phyloP scores from a whole-genome alignment of 1,140 invertebrate genomes.

The Drosophila leontia region DNA sequence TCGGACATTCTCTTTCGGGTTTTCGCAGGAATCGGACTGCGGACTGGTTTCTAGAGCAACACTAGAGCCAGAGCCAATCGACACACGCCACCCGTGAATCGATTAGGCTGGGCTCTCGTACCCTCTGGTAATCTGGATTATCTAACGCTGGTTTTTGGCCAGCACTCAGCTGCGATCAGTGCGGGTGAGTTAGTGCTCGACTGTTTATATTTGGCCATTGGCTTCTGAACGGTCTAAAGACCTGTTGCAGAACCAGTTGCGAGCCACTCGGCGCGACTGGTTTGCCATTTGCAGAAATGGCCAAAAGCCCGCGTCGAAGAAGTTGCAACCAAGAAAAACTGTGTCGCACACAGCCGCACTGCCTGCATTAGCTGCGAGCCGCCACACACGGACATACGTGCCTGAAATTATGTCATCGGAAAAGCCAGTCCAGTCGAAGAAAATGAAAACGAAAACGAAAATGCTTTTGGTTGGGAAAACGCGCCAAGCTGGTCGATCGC shows the following conservation, averaged over 20 bases:
- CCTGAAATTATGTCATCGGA: constrained; percentile 79
- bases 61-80: background rate
- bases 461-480: constrained; percentile 11
- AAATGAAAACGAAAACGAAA: constrained; percentile 58
- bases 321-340: constrained; percentile 75
- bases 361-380: constrained; percentile 12
- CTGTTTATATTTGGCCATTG: constrained; percentile 44
- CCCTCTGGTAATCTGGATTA: constrained; percentile 44
- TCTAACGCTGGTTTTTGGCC: constrained; percentile 46
- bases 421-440: constrained; percentile 57
- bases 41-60: constrained; percentile 29
- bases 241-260: constrained; percentile 64
- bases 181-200: constrained; percentile 29
- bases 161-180: constrained; percentile 10
- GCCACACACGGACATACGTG: constrained; percentile 41
- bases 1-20: constrained; percentile 63
- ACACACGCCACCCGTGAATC: constrained; percentile 30
- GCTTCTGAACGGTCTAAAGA: constrained; percentile 40
- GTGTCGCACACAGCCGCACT: constrained; percentile 66
- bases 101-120: constrained; percentile 31
- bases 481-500: background rate
- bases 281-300: constrained; percentile 72
- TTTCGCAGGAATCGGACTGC: constrained; percentile 32
- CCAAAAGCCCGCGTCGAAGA: constrained; percentile 64
- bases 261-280: constrained; percentile 48